These are phyloP conservation scores for Riptortus pedestris DNA, from an alignment of 1,140 invertebrate genomes.

Conservation along the genomic window DNA sequence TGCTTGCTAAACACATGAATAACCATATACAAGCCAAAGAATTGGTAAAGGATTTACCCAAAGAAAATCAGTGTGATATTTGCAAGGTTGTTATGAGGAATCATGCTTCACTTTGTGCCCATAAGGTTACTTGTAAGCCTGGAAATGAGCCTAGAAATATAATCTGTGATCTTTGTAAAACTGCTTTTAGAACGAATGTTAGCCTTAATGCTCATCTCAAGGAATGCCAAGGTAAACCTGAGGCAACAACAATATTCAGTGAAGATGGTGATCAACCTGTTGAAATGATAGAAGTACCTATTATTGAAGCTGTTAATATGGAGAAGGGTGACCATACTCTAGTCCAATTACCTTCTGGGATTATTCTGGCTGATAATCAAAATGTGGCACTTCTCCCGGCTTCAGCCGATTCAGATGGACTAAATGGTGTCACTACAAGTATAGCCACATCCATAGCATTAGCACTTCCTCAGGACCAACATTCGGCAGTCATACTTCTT, in stretches of 20 bases:
- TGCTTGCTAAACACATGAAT: slow-evolving; percentile 49
- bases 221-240: slow-evolving; percentile 15
- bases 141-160: slow-evolving; percentile 36
- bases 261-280: slow-evolving; percentile 9
- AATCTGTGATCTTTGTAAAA: slow-evolving; percentile 57
- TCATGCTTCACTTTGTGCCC: slow-evolving; percentile 10
- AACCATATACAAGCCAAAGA: slow-evolving; percentile 31
- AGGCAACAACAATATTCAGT: background rate
- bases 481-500: slow-evolving; percentile 31
- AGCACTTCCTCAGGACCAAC: slow-evolving; percentile 22
- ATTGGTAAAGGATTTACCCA: slow-evolving; percentile 19
- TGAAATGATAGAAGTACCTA: slow-evolving; percentile 29
- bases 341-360: slow-evolving; percentile 26
- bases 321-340: slow-evolving; percentile 25
- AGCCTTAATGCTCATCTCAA: slow-evolving; percentile 54
- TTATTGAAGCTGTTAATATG: slow-evolving; percentile 13
- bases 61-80: slow-evolving; percentile 37
- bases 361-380: slow-evolving; percentile 27
- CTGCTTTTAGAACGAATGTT: slow-evolving; percentile 49
- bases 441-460: slow-evolving; percentile 29
- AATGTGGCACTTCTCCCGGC: slow-evolving; percentile 27
- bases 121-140: slow-evolving; percentile 23
- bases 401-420: slow-evolving; percentile 28
- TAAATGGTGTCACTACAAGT: slow-evolving; percentile 28
- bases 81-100: slow-evolving; percentile 43